Base-by-base conservation (phyloP, 2,888 invertebrate species). In the Rotaria macrura region DNA sequence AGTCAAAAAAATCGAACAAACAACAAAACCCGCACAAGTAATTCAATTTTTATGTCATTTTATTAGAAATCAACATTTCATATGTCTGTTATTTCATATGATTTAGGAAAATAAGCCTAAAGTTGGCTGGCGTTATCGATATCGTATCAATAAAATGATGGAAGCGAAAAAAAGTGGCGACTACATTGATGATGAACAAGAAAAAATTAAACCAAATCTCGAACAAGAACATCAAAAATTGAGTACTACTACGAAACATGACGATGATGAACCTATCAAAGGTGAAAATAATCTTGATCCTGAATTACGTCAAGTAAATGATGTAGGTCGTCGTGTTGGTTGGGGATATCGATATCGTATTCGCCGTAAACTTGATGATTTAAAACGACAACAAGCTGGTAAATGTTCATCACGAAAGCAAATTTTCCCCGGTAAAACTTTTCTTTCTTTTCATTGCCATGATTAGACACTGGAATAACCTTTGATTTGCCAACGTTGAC, bases 341-440 rank as follows among this genome's bases (percentile, higher is more conserved):
- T 86, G 84, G 84, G 84, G 72, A 57, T 84, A 79, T 84, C 52
- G 86, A 10, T 86, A 86, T 54, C 84, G 86, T 72, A 65, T 86
- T 17, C 72, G 79, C 38, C 49, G 49, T 52, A 55, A 74, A 40
- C 40, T 84, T 38, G 55, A 84, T 29, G 79, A 83, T 54, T 25
- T 74, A 14, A 57, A 84, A 84, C 47, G 40, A 43, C 38, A 23
- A n/a, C 14, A 74, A 40, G 12, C n/a, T 20, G 38, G 52, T 74
- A 23, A 74, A 79, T n/a, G 25, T 0, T 2, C n/a, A n/a, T n/a
- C n/a, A n/a, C n/a, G n/a, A n/a, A n/a, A n/a, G n/a, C n/a, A n/a
- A n/a, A n/a, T n/a, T n/a, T n/a, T n/a, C n/a, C n/a, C n/a, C n/a
- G n/a, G n/a, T n/a, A n/a, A n/a, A n/a, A n/a, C 55, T 25, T 2